These are phyloP conservation scores for Genyomyrus donnyi DNA, from an alignment of 2,113 vertebrate species.

Conservation along the genomic window DNA sequence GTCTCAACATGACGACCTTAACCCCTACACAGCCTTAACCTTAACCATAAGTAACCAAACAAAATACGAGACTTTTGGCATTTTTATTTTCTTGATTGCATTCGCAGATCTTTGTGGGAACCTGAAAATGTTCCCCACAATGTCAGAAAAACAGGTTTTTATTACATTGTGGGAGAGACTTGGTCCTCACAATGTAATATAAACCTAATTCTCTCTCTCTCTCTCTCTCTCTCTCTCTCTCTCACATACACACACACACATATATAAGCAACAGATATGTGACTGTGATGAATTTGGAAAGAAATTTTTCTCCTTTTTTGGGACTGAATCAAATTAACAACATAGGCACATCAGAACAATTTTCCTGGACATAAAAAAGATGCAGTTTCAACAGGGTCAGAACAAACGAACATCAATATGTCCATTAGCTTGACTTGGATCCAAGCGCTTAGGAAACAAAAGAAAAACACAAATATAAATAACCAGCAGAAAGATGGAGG, in stretches of 20 bases:
- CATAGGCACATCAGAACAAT: neutral
- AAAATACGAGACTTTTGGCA: too few relatives aligned
- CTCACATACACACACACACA: neutral
- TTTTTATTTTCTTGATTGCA: too few relatives aligned
- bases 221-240: too few relatives aligned
- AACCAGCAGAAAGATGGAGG: neutral
- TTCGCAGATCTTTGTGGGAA: too few relatives aligned
- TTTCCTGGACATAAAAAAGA: neutral
- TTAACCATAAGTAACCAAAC: too few relatives aligned
- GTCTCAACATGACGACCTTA: too few relatives aligned
- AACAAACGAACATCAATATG: neutral
- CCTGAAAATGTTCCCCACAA: too few relatives aligned
- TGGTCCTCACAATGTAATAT: too few relatives aligned
- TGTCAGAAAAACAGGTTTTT: too few relatives aligned
- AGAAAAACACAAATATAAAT: neutral
- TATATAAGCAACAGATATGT: neutral
- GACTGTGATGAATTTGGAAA: neutral
- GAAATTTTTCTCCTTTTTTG: neutral
- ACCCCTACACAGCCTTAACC: too few relatives aligned
- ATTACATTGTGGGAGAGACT: too few relatives aligned
- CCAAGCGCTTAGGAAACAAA: neutral
- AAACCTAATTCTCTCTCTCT: too few relatives aligned
- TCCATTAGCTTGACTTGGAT: neutral
- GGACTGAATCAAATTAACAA: neutral
- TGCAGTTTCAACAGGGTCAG: neutral